Conservation (phyloP, 2,113 vertebrate genomes). For the Melanerpes formicivorus region DNA sequence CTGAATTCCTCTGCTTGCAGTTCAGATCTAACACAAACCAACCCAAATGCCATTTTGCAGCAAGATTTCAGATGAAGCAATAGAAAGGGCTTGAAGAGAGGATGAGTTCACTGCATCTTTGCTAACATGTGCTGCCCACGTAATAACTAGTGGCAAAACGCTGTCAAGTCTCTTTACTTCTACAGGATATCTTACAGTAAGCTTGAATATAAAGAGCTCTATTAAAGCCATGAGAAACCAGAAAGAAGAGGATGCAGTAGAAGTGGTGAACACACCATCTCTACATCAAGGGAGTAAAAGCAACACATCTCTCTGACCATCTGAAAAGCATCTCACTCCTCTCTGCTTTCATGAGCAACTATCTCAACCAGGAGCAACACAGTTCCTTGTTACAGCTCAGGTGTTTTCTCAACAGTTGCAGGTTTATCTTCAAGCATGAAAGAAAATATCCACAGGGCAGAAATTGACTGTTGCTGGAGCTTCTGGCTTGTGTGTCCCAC, state of each 20-base stretch:
- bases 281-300: neutral
- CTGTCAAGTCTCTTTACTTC: neutral
- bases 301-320: neutral
- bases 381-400: neutral
- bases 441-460: neutral
- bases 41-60: neutral
- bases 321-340: neutral
- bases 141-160: neutral
- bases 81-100: neutral
- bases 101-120: neutral
- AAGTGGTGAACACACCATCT: neutral
- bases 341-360: neutral
- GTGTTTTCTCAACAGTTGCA: neutral
- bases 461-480: neutral
- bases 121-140: neutral
- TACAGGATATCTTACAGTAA: neutral
- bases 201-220: neutral
- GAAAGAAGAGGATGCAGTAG: neutral
- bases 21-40: neutral
- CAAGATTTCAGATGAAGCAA: neutral
- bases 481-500: neutral
- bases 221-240: neutral
- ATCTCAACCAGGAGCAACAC: neutral
- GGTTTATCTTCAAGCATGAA: neutral
- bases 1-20: neutral